A percentile compares a stretch with the other conserved stretches of the same genome.
Evolutionary conservation across 1,140 invertebrate species (phyloP).

Genomic region (Hirudo medicinalis): DNA sequence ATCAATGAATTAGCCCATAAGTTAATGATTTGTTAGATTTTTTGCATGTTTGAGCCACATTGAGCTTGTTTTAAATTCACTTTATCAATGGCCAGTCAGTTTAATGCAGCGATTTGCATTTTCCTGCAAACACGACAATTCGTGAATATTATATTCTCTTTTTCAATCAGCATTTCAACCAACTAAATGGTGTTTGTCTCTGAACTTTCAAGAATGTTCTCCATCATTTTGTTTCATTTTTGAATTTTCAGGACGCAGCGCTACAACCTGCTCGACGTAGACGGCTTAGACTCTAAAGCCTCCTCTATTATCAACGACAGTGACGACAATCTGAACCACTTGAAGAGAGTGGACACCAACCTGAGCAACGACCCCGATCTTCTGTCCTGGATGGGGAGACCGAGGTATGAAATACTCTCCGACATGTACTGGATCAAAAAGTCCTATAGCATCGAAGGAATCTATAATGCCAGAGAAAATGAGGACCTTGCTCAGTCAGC

Average conservation of each 20-base stretch:
- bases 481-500: not conserved
- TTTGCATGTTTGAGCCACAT: not conserved
- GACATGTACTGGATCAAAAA: not conserved
- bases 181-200: too few species aligned
- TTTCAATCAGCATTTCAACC: too few species aligned
- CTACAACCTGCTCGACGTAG: too few species aligned
- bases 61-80: not conserved
- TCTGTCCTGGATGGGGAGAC: not conserved
- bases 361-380: not conserved
- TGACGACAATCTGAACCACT: not conserved
- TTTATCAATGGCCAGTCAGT: too few species aligned
- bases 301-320: constrained; percentile 1
- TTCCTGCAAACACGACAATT: too few species aligned
- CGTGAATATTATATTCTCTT: too few species aligned
- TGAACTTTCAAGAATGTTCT: too few species aligned
- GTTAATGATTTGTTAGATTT: not conserved
- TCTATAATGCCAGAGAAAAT: not conserved
- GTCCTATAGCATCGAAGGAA: not conserved
- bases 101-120: too few species aligned
- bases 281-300: too few species aligned
- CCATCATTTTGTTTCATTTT: too few species aligned
- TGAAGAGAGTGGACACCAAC: not conserved
- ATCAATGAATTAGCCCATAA: not conserved
- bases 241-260: too few species aligned
- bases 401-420: not conserved